A percentile compares a stretch with the other conserved stretches of the same genome.
Evolutionary conservation across 2,888 invertebrate genomes (phyloP).

Genomic region (Eupithecia vulgata): DNA sequence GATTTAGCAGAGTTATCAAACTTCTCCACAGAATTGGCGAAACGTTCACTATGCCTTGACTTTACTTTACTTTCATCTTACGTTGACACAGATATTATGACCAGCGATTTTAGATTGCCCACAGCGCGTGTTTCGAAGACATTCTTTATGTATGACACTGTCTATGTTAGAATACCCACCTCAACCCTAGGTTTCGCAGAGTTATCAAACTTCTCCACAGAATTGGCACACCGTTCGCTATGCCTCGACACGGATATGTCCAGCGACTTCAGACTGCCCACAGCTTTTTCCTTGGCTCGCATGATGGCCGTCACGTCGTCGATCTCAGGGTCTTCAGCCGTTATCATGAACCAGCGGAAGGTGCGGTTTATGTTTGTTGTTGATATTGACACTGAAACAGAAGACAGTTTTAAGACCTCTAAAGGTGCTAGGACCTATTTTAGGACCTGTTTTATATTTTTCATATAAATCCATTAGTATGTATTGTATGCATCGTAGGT

Average conservation of each 20-base stretch:
- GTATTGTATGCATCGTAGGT: too few relatives aligned
- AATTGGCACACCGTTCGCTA: conserved; percentile 70
- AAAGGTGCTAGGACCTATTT: neutral
- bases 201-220: conserved; percentile 73
- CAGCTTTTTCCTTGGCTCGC: conserved; percentile 54
- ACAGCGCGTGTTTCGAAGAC: conserved; percentile 50
- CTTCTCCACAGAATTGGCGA: conserved; percentile 71
- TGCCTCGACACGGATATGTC: conserved; percentile 64
- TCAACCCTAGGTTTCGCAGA: conserved; percentile 66
- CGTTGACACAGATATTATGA: conserved; percentile 54
- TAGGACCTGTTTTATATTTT: too few relatives aligned
- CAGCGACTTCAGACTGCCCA: conserved; percentile 71
- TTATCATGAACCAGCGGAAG: conserved; percentile 77
- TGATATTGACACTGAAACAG: conserved; percentile 60
- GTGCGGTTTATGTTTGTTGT: conserved; percentile 54
- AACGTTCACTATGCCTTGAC: conserved; percentile 72
- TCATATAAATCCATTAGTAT: neutral
- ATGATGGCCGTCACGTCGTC: conserved; percentile 60
- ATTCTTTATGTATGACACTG: too few relatives aligned
- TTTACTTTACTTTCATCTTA: too few relatives aligned
- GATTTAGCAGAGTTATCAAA: conserved; percentile 69
- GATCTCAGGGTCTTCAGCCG: conserved; percentile 71
- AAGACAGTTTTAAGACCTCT: neutral
- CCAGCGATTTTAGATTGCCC: conserved; percentile 71
- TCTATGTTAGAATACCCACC: conserved; percentile 49